These are phyloP conservation scores for Asteroscopus sphinx DNA, from an alignment of 2,888 invertebrate species.

Conservation along the genomic window DNA sequence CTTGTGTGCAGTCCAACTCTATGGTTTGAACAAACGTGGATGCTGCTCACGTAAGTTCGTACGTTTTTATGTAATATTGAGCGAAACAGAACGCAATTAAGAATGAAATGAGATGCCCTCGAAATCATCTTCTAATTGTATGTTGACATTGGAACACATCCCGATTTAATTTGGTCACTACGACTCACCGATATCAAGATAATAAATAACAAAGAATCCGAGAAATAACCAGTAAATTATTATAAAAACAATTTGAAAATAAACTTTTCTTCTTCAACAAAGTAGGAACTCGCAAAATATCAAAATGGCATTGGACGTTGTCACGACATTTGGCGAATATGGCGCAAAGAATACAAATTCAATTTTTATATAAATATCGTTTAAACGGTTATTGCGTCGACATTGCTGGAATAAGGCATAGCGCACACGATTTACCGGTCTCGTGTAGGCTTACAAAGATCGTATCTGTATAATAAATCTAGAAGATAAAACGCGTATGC, in stretches of 20 bases:
- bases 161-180: conserved; percentile 30
- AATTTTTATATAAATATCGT: conserved; percentile 57
- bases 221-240: conserved; percentile 29
- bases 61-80: conserved; percentile 18
- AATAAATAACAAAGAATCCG: conserved; percentile 28
- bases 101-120: conserved; percentile 12
- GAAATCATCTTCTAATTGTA: conserved; percentile 16
- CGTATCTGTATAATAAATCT: conserved; percentile 86
- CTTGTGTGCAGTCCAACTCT: conserved; percentile 44
- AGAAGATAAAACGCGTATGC: conserved; percentile 77
- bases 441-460: conserved; percentile 79
- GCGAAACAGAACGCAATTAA: conserved; percentile 13
- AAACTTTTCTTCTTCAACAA: conserved; percentile 34
- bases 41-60: conserved; percentile 17
- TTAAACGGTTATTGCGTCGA: conserved; percentile 55
- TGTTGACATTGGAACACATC: conserved; percentile 46
- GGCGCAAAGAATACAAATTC: conserved; percentile 53
- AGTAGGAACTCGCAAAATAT: conserved; percentile 27
- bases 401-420: conserved; percentile 71
- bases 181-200: conserved; percentile 22
- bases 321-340: conserved; percentile 50
- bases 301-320: conserved; percentile 46
- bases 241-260: conserved; percentile 48
- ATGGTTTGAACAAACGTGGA: conserved; percentile 37
- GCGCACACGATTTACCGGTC: conserved; percentile 73